Percentiles rank a stretch among this genome's conserved stretches.
Evolutionary conservation across 2,113 vertebrate species (phyloP).

Genomic region (Hemicordylus capensis): DNA sequence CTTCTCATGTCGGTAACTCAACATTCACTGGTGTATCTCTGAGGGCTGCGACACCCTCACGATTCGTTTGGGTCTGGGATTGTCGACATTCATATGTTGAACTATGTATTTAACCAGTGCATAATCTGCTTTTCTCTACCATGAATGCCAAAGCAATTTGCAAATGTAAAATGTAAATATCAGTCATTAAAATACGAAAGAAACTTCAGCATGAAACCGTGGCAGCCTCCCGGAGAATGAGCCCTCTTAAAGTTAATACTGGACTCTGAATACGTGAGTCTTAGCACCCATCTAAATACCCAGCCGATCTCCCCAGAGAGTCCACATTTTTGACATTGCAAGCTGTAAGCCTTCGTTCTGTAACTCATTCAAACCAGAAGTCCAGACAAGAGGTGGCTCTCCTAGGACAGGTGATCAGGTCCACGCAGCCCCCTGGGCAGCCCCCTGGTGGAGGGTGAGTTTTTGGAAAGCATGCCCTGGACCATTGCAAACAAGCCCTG

Average conservation of each 20-base stretch:
- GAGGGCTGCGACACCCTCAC: too few species aligned
- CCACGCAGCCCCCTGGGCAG: too few species aligned
- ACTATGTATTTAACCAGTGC: neutral
- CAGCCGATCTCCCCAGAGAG: neutral
- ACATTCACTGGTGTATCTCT: neutral
- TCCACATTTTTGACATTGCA: neutral
- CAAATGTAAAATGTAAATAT: too few species aligned
- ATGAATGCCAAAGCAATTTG: neutral
- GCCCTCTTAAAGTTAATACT: too few species aligned
- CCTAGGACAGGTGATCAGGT: neutral
- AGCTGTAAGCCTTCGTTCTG: too few species aligned
- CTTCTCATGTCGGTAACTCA: neutral
- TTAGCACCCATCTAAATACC: neutral
- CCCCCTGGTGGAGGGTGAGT: too few species aligned
- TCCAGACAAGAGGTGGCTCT: neutral
- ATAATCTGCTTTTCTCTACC: neutral
- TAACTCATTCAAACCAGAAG: neutral
- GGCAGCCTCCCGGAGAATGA: too few species aligned
- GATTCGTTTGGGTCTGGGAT: neutral
- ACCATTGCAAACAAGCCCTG: slow-evolving; percentile 10
- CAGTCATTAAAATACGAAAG: neutral
- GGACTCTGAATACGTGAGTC: too few species aligned
- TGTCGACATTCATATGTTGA: neutral
- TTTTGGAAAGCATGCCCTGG: too few species aligned
- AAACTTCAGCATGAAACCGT: neutral